Evolutionary conservation across 2,113 vertebrate genomes (phyloP), one percentile per base, ranked within the genome.

Genomic region (Prolemur simus): DNA sequence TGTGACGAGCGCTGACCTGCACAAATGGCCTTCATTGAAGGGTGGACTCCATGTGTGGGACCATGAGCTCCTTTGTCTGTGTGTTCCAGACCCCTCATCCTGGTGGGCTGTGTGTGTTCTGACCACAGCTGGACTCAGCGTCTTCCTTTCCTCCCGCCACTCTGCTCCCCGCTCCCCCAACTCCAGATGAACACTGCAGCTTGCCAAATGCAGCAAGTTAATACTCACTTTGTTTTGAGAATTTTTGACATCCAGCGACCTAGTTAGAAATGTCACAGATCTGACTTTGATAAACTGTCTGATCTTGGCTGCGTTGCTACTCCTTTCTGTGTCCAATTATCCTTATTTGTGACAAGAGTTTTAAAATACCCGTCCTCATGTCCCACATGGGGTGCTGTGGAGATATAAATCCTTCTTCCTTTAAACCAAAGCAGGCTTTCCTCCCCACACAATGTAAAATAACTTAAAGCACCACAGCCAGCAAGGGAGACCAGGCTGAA

Each of bases 241-340:
- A 54, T 54, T 47, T 7, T 47, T 68, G 54, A n/a, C 37, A 37
- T 47, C 56, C 68, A 68, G 47, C 73, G 56, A 60, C 49, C 23
- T 87, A 42, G 58, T 21, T 45, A 83, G 47, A 95, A 88, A 92
- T 73, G n/a, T 74, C 56, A 92, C 49, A 94, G 54, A 60, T 56
- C 37, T 42, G 63, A 88, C 45, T 89, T 87, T 52, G 45, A 49
- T 58, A 82, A 83, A 63, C 37, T 88, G 12, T 54, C 56, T 81
- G 60, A 49, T 66, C 14, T 84, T 74, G 80, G 20, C 34, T 76
- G 29, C 39, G 13, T 90, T 66, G 6, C 81, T 58, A n/a, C 54
- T 84, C 21, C 47, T 94, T 74, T 85, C 54, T 47, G 8, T 25
- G n/a, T 29, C 12, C 6, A 29, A 39, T 29, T 39, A 52, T 42